Evolutionary conservation across 2,797 vertebrate species (phyloP).

Genomic region (Epinephelus awoara): DNA sequence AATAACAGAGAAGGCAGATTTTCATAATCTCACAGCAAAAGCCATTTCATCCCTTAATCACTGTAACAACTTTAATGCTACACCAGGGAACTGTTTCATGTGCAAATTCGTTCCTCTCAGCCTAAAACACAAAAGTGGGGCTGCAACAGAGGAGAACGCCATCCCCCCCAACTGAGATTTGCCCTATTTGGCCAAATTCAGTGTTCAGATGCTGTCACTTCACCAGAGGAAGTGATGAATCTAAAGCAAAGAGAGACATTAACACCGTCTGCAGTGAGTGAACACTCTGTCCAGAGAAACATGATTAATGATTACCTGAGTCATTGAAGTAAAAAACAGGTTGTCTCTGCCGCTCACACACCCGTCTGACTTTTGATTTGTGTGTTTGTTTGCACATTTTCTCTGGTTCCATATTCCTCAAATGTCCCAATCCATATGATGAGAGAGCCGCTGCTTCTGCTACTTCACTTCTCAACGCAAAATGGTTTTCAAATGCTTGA

Average conservation of each 20-base stretch:
- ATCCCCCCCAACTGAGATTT: constrained; percentile 39
- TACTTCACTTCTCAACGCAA: not conserved
- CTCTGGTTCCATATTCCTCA: not conserved
- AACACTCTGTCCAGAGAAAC: not conserved
- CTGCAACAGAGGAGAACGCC: not conserved
- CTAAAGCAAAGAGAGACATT: not conserved
- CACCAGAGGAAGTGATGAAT: not conserved
- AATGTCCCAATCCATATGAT: not conserved
- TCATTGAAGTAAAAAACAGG: constrained; percentile 8
- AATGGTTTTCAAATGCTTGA: not conserved
- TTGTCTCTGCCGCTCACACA: not conserved
- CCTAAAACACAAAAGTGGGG: constrained; percentile 31
- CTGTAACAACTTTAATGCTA: constrained; percentile 17
- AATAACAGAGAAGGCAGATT: constrained; percentile 8
- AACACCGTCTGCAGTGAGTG: constrained; percentile 1
- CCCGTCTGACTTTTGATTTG: not conserved
- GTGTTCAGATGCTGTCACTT: constrained; percentile 21
- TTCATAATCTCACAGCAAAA: constrained; percentile 15
- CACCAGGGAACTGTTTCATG: constrained; percentile 22
- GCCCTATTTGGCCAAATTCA: constrained; percentile 48
- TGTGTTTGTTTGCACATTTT: not conserved
- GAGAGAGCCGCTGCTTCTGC: not conserved
- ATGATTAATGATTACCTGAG: constrained; percentile 20
- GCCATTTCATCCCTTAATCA: constrained; percentile 28
- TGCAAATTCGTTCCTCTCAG: constrained; percentile 34